Evolutionary conservation across 2,113 vertebrate species (phyloP).

Genomic region (Tamias sibiricus): DNA sequence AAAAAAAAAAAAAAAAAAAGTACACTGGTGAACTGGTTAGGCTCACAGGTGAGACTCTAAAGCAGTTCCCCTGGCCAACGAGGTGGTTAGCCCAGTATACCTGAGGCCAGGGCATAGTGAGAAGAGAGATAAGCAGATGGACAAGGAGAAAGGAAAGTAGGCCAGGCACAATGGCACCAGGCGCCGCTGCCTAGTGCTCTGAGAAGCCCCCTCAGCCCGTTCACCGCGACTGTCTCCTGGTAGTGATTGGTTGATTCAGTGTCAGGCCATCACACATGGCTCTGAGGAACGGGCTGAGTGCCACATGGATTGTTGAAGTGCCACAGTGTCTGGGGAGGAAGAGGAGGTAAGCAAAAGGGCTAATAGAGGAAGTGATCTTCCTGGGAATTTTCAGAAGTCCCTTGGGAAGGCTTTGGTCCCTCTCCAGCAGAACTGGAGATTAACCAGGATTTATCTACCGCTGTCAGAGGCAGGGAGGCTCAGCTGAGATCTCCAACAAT

Average conservation of each 20-base stretch:
- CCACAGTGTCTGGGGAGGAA: not conserved
- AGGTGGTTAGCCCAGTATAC: not conserved
- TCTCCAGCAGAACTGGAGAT: not conserved
- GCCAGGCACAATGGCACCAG: accelerated
- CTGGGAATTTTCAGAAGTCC: not conserved
- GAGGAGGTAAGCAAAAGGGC: not conserved
- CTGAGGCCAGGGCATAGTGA: not conserved
- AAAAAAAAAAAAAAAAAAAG: too few relatives aligned
- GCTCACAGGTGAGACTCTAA: not conserved
- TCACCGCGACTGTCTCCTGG: not conserved
- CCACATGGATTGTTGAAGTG: not conserved
- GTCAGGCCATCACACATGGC: not conserved
- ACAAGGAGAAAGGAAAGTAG: not conserved
- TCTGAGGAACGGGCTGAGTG: not conserved
- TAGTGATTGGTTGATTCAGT: too few relatives aligned
- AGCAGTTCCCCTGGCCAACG: not conserved
- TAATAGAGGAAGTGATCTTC: not conserved
- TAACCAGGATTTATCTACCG: not conserved
- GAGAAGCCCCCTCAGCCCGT: not conserved
- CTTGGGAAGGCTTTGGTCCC: not conserved
- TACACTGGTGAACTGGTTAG: not conserved
- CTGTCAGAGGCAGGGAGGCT: not conserved
- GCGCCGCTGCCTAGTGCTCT: accelerated
- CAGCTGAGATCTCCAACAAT: not conserved
- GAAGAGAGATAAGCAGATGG: not conserved